Evolutionary conservation across 2,888 invertebrate genomes (phyloP), one percentile per base, ranked within the genome.

Genomic region (Sesia bembeciformis): DNA sequence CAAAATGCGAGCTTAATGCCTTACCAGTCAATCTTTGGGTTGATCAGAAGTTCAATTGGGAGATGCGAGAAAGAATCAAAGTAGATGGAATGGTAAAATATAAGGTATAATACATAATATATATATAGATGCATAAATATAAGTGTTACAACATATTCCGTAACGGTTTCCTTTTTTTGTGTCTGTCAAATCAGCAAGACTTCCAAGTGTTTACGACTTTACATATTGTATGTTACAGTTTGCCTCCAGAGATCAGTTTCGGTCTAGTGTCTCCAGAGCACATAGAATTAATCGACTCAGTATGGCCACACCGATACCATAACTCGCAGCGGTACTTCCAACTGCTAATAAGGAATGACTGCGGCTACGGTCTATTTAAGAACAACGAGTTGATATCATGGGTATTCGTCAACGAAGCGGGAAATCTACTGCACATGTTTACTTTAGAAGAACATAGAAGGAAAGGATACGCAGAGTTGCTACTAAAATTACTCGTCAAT

Each of bases 351-450:
- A 54, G 58, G 52, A 56, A 61, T 4, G 58, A 65, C n/a, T 42
- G 57, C 8, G 66, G 66, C 4, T 68, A 60, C 51, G 68, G 68
- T 3, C 52, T 69, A 6, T 70, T 61, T 53, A 59, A 62, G 39
- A 52, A 61, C 5, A 23, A 58, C 4, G 54, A 65, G 40, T 54
- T 67, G 4, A 52, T 64, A 4, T 58, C 66, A 4, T 71, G 67
- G 66, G 61, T 64, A 4, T 63, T 66, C 8, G 51, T 65, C 5
- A 67, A 63, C 8, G 68, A 69, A 63, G 60, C 59, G 40, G 68
- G 68, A 4, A 56, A 61, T 38, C 54, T 71, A 0, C 56, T 61
- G 5, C 66, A 69, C 50, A 43, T 69, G 7, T 69, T 53, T 8
- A 67, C 66, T 6, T 7, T 64, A 7, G 59, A 67, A 53, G 53